These are phyloP conservation scores for Colinus virginianus DNA, from an alignment of 2,113 vertebrate genomes.

Conservation along the genomic window DNA sequence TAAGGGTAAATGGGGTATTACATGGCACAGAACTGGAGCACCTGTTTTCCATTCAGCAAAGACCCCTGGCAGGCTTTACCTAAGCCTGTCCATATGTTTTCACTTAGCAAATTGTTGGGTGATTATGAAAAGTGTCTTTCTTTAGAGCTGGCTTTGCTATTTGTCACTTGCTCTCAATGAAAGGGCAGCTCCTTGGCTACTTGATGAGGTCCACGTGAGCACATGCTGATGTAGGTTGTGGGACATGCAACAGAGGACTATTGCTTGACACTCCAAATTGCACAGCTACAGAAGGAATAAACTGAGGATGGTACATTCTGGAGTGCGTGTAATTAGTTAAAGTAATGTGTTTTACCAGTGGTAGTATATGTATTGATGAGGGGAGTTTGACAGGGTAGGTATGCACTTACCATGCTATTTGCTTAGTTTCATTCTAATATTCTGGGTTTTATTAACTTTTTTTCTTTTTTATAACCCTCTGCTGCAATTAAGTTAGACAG, in stretches of 20 bases:
- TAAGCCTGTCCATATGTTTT: slow-evolving; percentile 89
- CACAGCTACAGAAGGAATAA: not conserved
- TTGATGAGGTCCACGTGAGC: slow-evolving; percentile 76
- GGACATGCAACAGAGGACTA: not conserved
- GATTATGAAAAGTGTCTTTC: slow-evolving; percentile 94
- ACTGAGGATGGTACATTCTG: not conserved
- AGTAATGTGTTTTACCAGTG: slow-evolving; percentile 12
- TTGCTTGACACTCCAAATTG: not conserved
- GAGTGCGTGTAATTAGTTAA: slow-evolving; percentile 22
- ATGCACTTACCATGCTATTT: not conserved
- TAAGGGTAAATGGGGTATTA: slow-evolving; percentile 93
- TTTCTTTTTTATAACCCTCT: not conserved
- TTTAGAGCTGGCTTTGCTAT: slow-evolving; percentile 84
- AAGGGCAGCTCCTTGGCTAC: slow-evolving; percentile 81
- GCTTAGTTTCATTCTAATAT: not conserved
- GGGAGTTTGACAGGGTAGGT: not conserved
- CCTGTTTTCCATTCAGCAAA: slow-evolving; percentile 94
- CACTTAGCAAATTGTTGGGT: slow-evolving; percentile 90
- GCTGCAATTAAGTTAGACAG: not conserved
- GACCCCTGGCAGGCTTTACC: slow-evolving; percentile 87
- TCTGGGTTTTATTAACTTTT: not conserved
- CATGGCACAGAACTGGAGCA: slow-evolving; percentile 88
- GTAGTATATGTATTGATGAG: not conserved
- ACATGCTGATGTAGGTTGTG: not conserved
- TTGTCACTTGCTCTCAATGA: slow-evolving; percentile 85